Base-by-base conservation (phyloP, 2,797 vertebrate species). In the Sebastiscus albofasciatus region DNA sequence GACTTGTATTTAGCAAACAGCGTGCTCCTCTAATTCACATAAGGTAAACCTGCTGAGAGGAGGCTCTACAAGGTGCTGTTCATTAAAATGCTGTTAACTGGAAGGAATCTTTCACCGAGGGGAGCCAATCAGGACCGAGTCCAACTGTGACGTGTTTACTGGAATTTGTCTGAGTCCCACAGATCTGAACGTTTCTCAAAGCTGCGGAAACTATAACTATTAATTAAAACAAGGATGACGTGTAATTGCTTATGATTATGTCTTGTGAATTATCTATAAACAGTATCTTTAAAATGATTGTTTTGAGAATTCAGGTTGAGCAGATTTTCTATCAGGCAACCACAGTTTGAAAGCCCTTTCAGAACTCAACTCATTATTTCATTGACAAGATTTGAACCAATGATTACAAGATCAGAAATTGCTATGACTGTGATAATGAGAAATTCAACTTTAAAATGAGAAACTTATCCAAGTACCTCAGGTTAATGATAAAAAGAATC, bases 71-170 rank as follows among this genome's bases (percentile, higher is more conserved):
- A 67, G 16, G 61, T 58, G 54, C 26, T 68, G 22, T 75, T 90
- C 72, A 86, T 92, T 92, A 88, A 89, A 75, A 55, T 33, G 49
- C 59, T 73, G 78, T 80, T 85, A 79, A 80, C 34, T 80, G 64
- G 70, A 77, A 79, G 67, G 39, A 62, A 5, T 64, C 42, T 85
- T 59, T 87, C 64, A 79, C 67, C 0, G 18, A 74, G 55, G 72
- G 79, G 81, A 64, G 74, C 52, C 59, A 77, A 62, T 81, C 79
- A 80, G 70, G 27, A 54, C 31, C 42, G 26, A 66, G 68, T 75
- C 64, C 33, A 55, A 56, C 79, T 55, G 31, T 58, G 77, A 83
- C 62, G 67, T 64, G 52, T 84, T 82, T 60, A 59, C 72, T 83
- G 68, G 22, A 52, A 81, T 31, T 66, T 70, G 18, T 39, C 49